These are phyloP conservation scores for Scaptomyza flava DNA, from an alignment of 2,888 invertebrate genomes.

Conservation along the genomic window DNA sequence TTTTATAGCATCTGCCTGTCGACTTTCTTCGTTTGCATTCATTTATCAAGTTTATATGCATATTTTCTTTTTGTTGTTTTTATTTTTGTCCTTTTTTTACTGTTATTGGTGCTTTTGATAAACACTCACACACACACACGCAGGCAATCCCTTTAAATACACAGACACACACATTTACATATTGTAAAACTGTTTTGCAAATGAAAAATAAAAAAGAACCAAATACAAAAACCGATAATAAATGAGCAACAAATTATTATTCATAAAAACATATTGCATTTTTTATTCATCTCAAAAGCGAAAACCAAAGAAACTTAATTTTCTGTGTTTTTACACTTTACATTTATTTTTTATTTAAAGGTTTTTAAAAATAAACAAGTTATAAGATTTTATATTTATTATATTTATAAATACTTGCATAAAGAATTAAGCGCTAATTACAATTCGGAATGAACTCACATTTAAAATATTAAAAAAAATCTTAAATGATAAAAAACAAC, in stretches of 20 bases:
- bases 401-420: no score
- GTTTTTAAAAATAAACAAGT: no score
- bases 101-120: conserved; percentile 68
- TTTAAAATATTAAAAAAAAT: not conserved
- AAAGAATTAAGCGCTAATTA: not conserved
- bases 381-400: no score
- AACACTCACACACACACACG: conserved; percentile 18
- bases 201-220: conserved; percentile 42
- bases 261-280: conserved; percentile 12
- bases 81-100: conserved; percentile 40
- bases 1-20: conserved; percentile 36
- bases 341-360: no score
- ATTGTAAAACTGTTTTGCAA: conserved; percentile 48
- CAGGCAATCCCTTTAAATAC: conserved; percentile 18
- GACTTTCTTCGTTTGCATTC: conserved; percentile 40
- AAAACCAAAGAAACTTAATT: not conserved
- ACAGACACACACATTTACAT: conserved; percentile 21
- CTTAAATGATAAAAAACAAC: not conserved
- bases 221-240: conserved; percentile 52
- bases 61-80: conserved; percentile 14
- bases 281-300: not conserved
- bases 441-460: not conserved
- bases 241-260: conserved; percentile 50
- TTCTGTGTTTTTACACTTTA: no score
- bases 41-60: conserved; percentile 24